Conservation (phyloP, 2,888 invertebrate species). For the Xestia xanthographa region DNA sequence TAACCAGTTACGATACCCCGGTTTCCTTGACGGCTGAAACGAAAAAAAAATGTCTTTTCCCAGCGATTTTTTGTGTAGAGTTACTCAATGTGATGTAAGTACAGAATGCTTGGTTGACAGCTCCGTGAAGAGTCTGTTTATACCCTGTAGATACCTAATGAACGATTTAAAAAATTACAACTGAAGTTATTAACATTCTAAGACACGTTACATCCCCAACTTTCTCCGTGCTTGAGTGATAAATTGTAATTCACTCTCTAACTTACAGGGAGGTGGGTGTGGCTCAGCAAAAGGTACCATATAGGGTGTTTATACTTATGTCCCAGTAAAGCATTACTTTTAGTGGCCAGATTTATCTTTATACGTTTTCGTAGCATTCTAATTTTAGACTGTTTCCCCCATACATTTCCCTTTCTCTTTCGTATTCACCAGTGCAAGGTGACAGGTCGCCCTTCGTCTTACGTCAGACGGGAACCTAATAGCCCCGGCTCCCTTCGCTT, state of each 20-base stretch:
- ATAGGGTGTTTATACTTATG: not conserved
- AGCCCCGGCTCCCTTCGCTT: constrained; percentile 27
- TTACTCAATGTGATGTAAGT: too few species aligned
- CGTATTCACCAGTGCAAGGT: constrained; percentile 1
- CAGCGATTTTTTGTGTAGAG: too few species aligned
- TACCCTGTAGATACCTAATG: not conserved
- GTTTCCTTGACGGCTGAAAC: too few species aligned
- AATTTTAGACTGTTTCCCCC: not conserved
- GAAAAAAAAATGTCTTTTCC: too few species aligned
- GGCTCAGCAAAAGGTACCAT: not conserved
- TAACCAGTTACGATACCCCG: too few species aligned
- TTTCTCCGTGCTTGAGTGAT: too few species aligned
- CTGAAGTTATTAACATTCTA: not conserved
- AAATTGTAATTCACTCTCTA: too few species aligned
- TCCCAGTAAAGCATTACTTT: not conserved
- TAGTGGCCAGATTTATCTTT: not conserved
- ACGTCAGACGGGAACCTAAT: constrained; percentile 4
- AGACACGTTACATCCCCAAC: not conserved
- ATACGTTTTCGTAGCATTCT: not conserved
- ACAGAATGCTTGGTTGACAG: too few species aligned
- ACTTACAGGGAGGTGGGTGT: not conserved
- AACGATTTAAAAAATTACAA: not conserved
- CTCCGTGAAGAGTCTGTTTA: too few species aligned
- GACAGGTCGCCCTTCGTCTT: constrained; percentile 32
- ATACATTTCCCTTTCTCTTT: not conserved